Conservation (phyloP, 2,113 vertebrate genomes). For the Mus pahari region DNA sequence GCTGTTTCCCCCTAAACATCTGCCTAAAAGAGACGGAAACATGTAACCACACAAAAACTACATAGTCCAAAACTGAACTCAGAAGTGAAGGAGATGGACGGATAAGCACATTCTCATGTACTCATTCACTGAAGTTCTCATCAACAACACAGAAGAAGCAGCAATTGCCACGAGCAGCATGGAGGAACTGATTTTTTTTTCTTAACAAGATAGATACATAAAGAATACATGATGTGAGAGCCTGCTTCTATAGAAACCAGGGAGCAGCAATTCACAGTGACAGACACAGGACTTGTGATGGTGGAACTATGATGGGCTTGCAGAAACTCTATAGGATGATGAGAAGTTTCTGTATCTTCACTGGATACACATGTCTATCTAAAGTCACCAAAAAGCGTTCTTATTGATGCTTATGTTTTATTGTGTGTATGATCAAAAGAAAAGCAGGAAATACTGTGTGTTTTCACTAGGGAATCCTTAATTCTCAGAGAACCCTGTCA, state of each 20-base stretch:
- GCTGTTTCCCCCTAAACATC: background rate
- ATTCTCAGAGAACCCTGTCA: background rate
- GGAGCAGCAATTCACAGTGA: background rate
- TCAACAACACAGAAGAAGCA: background rate
- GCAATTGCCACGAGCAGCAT: background rate
- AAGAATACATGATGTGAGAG: background rate
- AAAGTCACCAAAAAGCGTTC: background rate
- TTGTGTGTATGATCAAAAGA: background rate
- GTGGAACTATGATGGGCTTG: background rate
- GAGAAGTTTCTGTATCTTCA: background rate
- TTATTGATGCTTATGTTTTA: conserved; percentile 21
- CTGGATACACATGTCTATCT: background rate
- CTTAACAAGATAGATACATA: background rate
- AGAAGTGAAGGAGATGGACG: background rate
- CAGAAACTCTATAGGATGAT: background rate
- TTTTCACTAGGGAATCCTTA: background rate
- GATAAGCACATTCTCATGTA: background rate
- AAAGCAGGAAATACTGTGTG: background rate
- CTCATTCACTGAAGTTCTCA: background rate
- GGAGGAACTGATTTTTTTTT: background rate
- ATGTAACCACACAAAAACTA: background rate
- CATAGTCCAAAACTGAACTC: background rate
- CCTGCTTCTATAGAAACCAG: background rate
- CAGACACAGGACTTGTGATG: background rate
- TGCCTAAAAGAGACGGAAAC: background rate